Evolutionary conservation across 1,140 invertebrate species (phyloP), one percentile per base, ranked within the genome.

Genomic region (Phymorhynchus buccinoides): DNA sequence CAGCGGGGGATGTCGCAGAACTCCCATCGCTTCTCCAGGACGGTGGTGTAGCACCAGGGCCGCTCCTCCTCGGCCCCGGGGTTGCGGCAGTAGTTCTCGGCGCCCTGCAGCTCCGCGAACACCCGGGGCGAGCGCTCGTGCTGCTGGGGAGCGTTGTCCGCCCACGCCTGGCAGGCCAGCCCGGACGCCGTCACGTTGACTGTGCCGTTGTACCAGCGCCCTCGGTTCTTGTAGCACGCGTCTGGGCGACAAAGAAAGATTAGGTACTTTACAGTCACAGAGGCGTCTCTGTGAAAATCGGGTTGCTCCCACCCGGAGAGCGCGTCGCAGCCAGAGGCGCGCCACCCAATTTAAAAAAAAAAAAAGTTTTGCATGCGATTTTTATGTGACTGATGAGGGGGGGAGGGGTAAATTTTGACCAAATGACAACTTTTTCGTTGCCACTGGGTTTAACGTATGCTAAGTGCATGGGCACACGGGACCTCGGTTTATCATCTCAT

Each of bases 11-110:
- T 88, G 83, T 90, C 89, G 89, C 98, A 99, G 92, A 96, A 95
- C 91, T 99, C 96, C 98, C 98, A 99, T 87, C 97, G 95, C 75
- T 96, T 95, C 71, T 94, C 93, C 71, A 95, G 95, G 92, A 98
- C 95, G 87, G 96, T 96, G 1, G 89, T 91, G 91, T 98, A 99
- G 94, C 98, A 99, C 98, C 98, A 99, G 0, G 98, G 98, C 87
- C 94, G 95, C 0, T 95, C 95, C 91, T 98, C 97, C 93, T 98
- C 97, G 12, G 97, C 98, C 1, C 98, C 98, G 6, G 97, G 97
- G 95, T 99, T 99, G 88, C 98, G 95, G 92, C 98, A 99, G 92
- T 96, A 98, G 94, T 99, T 99, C 91, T 97, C 96, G 4, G 97
- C 95, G 90, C 96, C 95, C 88, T 96, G 94, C 66, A 99, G 95